Base-by-base conservation (phyloP, 2,113 vertebrate genomes). In the Nibea coibor region DNA sequence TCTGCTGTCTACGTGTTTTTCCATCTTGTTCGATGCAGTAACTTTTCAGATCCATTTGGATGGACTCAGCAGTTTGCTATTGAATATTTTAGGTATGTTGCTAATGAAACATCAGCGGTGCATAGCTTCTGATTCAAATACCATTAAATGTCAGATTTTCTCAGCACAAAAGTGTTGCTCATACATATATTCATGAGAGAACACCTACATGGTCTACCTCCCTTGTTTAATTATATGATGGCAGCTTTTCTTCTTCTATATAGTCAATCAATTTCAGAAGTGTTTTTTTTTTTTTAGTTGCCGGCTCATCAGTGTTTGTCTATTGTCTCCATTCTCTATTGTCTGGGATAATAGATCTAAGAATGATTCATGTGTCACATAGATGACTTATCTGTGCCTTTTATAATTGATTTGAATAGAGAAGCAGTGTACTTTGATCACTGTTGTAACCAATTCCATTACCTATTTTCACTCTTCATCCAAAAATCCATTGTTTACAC, bases 151-250 rank as follows among this genome's bases (percentile, higher is more conserved):
- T 75, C 42, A 48, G 17, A 61, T 39, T 75, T 69, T 24, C 54
- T 47, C n/a, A 26, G 57, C 53, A 68, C 28, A 71, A 28, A 70
- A 63, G 47, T 56, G 31, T 64, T 50, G 4, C 63, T 85, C 77
- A 76, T 79, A 43, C 68, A 87, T 85, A 63, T 67, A 79, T 84
- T 87, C 77, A 82, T 76, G 39, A 61, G n/a, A 66, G 26, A 9
- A 58, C 47, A 28, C 45, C 66, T 70, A 42, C 58, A 78, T 72
- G 65, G 78, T 76, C 63, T 56, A 26, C 45, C 81, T 78, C 62
- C 48, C 71, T 48, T n/a, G 24, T 70, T 83, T 81, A 83, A 86
- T 85, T 85, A 72, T 42, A 51, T 42, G 16, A 76, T 39, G 58
- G 57, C 28, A 82, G 47, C 62, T 70, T 81, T 17, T n/a, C 35